Base-by-base conservation (phyloP, 2,113 vertebrate species). In the Apteryx owenii region DNA sequence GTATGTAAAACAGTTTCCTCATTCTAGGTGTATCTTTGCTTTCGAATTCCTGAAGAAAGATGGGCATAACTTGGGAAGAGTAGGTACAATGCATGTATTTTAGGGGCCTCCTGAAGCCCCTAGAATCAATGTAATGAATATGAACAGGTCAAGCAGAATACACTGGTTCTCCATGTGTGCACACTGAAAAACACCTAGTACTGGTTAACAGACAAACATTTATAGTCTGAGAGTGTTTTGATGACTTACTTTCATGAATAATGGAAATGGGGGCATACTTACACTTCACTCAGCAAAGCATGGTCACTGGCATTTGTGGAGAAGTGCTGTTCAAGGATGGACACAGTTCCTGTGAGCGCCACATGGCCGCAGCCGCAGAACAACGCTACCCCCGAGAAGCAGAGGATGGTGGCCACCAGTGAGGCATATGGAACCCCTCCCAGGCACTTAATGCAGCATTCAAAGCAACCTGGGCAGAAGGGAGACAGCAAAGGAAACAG, bases 391-490 rank as follows among this genome's bases (percentile, higher is more conserved):
- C 99, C 99, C 2, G 99, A 99, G 98, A 99, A 99, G 98, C 99
- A 99, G 89, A 99, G 98, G 98, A 99, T 99, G 64, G 99, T 99
- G 90, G 99, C 99, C 97, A 99, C 98, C 87, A 99, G 98, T 7
- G 99, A 99, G 68, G 99, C 99, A 13, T 99, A 99, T 60, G 99
- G 99, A 94, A 99, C 99, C 56, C 99, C 99, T 79, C 99, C 99
- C 98, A 99, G 98, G 98, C 99, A 99, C 98, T 99, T 99, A 98
- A 99, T 99, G 98, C 99, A 99, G 98, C 99, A 99, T 98, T 99
- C 99, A 88, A 99, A 99, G 98, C 99, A 99, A 98, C 99, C 99
- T 99, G 98, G 64, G 98, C 95, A 92, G 79, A 91, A 78, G 91
- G 93, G 79, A 95, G 42, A 72, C 93, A 93, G 93, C 90, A 94